Evolutionary conservation across 1,140 invertebrate species (phyloP).

Genomic region (Platyscapa corneri): DNA sequence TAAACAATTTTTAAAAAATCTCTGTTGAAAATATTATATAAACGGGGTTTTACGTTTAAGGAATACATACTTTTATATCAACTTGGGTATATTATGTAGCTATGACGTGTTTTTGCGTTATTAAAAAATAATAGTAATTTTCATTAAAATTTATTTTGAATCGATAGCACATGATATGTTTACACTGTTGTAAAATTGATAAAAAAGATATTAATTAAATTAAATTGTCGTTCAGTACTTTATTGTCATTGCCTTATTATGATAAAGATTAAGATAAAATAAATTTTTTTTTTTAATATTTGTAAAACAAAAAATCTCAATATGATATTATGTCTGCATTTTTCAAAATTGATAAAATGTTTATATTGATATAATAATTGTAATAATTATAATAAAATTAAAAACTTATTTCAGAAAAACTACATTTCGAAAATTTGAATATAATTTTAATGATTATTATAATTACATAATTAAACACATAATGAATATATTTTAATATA

Average conservation of each 20-base stretch:
- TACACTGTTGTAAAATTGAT: not conserved
- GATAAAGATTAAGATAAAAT: not conserved
- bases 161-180: not conserved
- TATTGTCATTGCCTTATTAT: not conserved
- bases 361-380: too few species aligned
- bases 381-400: too few species aligned
- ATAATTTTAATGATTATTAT: too few species aligned
- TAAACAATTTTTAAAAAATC: too few species aligned
- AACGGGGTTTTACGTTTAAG: too few species aligned
- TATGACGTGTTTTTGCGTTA: not conserved
- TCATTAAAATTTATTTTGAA: not conserved
- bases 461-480: too few species aligned
- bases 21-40: too few species aligned
- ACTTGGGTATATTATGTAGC: not conserved
- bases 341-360: too few species aligned
- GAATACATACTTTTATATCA: too few species aligned
- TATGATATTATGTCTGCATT: not conserved
- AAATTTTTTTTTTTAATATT: not conserved
- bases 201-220: not conserved
- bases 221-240: not conserved
- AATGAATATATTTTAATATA: too few species aligned
- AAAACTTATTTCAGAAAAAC: too few species aligned
- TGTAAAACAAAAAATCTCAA: not conserved
- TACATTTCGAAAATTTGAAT: too few species aligned
- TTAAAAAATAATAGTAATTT: not conserved